Percentiles rank a stretch among this genome's conserved stretches.
Evolutionary conservation across 2,797 vertebrate species (phyloP).

Genomic region (Sternotherus odoratus): DNA sequence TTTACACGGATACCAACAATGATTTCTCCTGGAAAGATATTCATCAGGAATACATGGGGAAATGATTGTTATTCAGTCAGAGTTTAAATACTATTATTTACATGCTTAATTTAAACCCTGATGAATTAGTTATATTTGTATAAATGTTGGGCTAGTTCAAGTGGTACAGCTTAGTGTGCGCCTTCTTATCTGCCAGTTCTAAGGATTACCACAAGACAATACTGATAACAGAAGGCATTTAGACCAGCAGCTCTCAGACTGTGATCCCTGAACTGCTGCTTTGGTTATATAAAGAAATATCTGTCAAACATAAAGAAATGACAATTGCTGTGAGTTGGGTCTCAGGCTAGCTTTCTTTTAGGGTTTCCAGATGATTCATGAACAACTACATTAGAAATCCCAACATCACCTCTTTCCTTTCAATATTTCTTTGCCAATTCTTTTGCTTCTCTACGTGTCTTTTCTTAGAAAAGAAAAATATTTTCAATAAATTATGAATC

Average conservation of each 20-base stretch:
- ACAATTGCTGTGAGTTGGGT: not conserved
- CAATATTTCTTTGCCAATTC: not conserved
- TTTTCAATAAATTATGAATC: too few relatives aligned
- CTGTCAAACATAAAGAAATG: not conserved
- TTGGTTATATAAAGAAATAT: not conserved
- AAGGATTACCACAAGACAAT: not conserved
- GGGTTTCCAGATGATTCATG: not conserved
- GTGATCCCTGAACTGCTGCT: not conserved
- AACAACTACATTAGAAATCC: not conserved
- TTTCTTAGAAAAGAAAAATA: not conserved
- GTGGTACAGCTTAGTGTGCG: not conserved
- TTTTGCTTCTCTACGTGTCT: not conserved
- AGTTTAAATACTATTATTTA: not conserved
- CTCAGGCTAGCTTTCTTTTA: not conserved
- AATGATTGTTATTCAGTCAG: not conserved
- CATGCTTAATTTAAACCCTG: not conserved
- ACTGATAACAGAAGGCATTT: not conserved
- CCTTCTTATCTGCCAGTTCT: not conserved
- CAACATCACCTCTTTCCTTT: not conserved
- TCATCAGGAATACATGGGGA: not conserved
- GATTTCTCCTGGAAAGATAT: not conserved
- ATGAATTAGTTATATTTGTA: not conserved
- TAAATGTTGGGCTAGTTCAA: not conserved
- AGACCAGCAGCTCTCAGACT: not conserved
- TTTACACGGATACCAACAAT: not conserved